Evolutionary conservation across 2,113 vertebrate genomes (phyloP).

Genomic region (Micromys minutus): DNA sequence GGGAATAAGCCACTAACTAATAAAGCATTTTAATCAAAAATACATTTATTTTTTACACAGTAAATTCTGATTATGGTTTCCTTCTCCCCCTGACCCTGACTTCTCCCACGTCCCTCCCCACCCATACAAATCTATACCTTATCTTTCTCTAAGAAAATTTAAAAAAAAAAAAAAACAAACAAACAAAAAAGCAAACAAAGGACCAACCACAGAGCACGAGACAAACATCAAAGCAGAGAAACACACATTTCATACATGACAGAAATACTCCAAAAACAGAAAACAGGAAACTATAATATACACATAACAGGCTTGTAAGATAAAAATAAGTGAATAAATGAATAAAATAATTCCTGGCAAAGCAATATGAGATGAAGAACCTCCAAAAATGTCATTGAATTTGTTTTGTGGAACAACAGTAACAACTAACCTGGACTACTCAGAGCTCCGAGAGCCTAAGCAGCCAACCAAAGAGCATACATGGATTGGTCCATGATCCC

Average conservation of each 20-base stretch:
- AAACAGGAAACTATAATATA: neutral
- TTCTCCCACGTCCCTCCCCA: neutral
- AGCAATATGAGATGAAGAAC: neutral
- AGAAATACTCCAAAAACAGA: neutral
- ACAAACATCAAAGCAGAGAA: neutral
- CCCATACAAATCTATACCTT: neutral
- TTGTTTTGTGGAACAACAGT: neutral
- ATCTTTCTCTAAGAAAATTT: neutral
- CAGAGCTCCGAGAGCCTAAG: no score
- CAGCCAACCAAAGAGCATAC: no score
- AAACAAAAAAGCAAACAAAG: neutral
- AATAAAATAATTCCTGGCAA: neutral
- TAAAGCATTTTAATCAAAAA: neutral
- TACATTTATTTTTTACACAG: neutral
- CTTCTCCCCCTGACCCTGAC: neutral
- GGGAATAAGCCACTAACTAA: neutral
- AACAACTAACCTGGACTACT: no score
- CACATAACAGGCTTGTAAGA: no score
- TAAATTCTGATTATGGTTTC: neutral
- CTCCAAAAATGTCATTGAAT: neutral
- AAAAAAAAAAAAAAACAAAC: neutral
- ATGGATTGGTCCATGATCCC: no score
- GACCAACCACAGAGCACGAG: neutral
- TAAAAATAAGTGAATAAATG: neutral
- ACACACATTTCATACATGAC: neutral